These are phyloP conservation scores for Albula glossodonta DNA, from an alignment of 2,113 vertebrate genomes.

Conservation along the genomic window DNA sequence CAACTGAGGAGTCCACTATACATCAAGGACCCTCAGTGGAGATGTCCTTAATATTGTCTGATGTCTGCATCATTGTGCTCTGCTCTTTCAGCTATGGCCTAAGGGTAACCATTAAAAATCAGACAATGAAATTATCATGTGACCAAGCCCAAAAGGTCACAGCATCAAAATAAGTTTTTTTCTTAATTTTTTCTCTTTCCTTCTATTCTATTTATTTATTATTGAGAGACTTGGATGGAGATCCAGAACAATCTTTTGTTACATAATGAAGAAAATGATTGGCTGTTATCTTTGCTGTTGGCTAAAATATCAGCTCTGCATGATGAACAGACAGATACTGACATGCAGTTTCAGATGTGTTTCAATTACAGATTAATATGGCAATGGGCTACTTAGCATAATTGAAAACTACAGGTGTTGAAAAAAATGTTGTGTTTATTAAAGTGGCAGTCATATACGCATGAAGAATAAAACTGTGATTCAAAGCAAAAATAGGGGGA, in stretches of 20 bases:
- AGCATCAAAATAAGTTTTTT: background rate
- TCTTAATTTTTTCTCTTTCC: background rate
- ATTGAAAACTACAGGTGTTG: conserved; percentile 52
- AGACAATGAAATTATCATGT: background rate
- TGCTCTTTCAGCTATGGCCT: background rate
- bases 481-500: conserved; percentile 23
- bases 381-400: conserved; percentile 43
- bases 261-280: background rate
- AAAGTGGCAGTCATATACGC: conserved; percentile 38
- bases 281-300: conserved; percentile 34
- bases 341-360: conserved; percentile 40
- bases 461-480: conserved; percentile 37
- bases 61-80: background rate
- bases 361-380: conserved; percentile 54
- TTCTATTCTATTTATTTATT: background rate
- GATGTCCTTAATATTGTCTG: background rate
- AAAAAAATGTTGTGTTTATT: conserved; percentile 31
- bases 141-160: background rate
- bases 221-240: background rate
- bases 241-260: background rate
- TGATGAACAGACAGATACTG: conserved; percentile 35
- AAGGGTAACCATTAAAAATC: background rate
- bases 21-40: background rate
- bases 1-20: background rate
- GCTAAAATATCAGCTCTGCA: conserved; percentile 33